Evolutionary conservation across 2,888 invertebrate genomes (phyloP), one percentile per base, ranked within the genome.

Genomic region (Sarcophaga rosellei): DNA sequence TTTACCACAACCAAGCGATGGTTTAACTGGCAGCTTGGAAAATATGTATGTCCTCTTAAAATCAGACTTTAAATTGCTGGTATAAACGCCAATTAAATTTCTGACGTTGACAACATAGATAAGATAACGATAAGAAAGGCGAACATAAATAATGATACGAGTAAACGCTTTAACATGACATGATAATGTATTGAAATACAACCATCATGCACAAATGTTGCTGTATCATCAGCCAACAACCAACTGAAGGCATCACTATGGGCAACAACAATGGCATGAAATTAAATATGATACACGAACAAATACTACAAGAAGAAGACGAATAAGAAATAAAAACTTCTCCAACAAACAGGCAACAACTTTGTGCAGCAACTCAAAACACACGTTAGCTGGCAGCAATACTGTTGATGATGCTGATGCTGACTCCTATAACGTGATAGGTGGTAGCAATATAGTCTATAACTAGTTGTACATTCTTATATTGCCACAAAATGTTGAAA

Each of bases 101-200:
- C 10, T 11, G 1, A 45, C n/a, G 12, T 3, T 35, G 45, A 35
- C 20, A 20, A 15, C 35, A 35, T 35, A n/a, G 15, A 10, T 25
- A 10, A 66, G 44, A 66, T 75, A 81, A 23, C 53, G 69, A 74
- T 72, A 81, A 74, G 45, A 77, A 53, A 17, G 10, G 62, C 11
- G 75, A n/a, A 74, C 61, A 81, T 81, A 86, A 86, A 81, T 84
- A 84, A 75, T 70, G 66, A 59, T 74, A n/a, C n/a, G n/a, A n/a
- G n/a, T n/a, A 77, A 77, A 75, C 61, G 78, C 17, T 84, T 70
- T 70, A 78, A 62, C 69, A 44, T 69, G 53, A 77, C 10, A 35
- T 17, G 59, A 65, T 68, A 77, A 81, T 44, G 68, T n/a, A 69
- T 21, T 6, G 10, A 78, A 53, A 79, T 57, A 63, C 53, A 57